Conservation (phyloP, 2,113 vertebrate species). For the Labeo catla region DNA sequence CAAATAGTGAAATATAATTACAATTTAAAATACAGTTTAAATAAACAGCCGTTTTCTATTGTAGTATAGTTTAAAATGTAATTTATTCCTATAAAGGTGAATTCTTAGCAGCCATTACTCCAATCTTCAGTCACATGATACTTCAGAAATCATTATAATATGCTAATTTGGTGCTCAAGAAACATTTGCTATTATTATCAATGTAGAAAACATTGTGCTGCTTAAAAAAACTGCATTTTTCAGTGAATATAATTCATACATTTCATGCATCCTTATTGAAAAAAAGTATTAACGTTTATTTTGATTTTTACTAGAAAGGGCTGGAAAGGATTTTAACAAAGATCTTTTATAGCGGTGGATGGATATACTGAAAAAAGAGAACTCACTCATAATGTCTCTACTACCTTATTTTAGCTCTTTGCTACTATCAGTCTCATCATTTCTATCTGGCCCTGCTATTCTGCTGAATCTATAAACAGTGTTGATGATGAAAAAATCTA, state of each 20-base stretch:
- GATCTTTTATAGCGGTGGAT: too few relatives aligned
- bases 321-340: neutral
- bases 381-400: neutral
- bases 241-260: too few relatives aligned
- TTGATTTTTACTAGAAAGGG: too few relatives aligned
- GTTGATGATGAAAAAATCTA: conserved; percentile 18
- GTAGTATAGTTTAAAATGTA: neutral
- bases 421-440: neutral
- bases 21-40: neutral
- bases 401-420: neutral
- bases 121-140: too few relatives aligned
- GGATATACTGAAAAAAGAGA: neutral
- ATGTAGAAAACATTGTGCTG: neutral
- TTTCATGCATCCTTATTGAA: too few relatives aligned
- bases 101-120: too few relatives aligned
- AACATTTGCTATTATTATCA: neutral
- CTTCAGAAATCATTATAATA: too few relatives aligned
- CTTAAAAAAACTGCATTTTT: too few relatives aligned
- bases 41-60: too few relatives aligned
- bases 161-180: neutral
- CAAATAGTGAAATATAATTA: neutral
- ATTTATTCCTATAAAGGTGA: too few relatives aligned
- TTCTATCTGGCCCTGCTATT: neutral
- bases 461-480: neutral
- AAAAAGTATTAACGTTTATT: too few relatives aligned